phyloP scores from a whole-genome alignment of 2,113 vertebrate genomes.

The Fukomys damarensis region DNA sequence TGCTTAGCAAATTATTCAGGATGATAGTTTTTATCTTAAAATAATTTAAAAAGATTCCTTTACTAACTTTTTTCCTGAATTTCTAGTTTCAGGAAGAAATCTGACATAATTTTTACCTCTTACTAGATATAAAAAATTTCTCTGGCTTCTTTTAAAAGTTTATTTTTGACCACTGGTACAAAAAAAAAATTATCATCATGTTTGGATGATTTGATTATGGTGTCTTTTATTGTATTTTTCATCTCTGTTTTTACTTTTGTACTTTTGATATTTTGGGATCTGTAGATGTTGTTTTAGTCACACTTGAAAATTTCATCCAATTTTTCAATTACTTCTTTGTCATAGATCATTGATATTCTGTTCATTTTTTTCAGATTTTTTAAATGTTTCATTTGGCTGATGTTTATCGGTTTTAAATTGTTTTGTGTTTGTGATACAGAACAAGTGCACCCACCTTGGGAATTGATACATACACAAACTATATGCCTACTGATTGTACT shows the following conservation, averaged over 20 bases:
- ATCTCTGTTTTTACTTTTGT: not conserved
- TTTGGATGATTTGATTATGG: not conserved
- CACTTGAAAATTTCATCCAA: not conserved
- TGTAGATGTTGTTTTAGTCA: not conserved
- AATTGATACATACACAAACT: no score
- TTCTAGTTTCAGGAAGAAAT: not conserved
- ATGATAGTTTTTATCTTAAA: not conserved
- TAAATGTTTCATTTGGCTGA: not conserved
- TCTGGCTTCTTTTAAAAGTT: not conserved
- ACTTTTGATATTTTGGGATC: not conserved
- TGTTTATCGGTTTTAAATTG: not conserved
- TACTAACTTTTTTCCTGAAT: not conserved
- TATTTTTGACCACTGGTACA: no score
- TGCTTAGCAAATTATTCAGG: not conserved
- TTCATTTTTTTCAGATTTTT: not conserved
- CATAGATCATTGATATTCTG: not conserved
- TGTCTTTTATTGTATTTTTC: not conserved
- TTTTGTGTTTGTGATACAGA: not conserved
- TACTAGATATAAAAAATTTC: not conserved
- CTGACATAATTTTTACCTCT: not conserved
- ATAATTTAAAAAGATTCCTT: not conserved
- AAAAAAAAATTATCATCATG: not conserved
- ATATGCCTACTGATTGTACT: rapidly evolving
- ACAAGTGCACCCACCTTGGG: not conserved
- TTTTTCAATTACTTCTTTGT: not conserved